These are phyloP conservation scores for Agrochola circellaris DNA, from an alignment of 2,888 invertebrate species.

Conservation along the genomic window DNA sequence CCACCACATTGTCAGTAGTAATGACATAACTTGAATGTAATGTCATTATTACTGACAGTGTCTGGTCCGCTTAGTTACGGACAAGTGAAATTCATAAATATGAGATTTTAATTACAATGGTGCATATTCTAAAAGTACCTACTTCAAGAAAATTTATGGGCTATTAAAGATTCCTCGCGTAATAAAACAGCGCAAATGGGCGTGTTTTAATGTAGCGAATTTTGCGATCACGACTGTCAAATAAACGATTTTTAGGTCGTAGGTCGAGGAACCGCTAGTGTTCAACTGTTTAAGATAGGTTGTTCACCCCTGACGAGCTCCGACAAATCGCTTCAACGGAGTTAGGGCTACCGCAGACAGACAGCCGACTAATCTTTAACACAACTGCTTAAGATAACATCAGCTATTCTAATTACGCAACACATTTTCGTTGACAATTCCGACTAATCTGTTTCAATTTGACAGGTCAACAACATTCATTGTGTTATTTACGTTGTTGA, in stretches of 20 bases:
- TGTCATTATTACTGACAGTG: no score
- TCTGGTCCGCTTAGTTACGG: no score
- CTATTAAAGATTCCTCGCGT: slow-evolving; percentile 10
- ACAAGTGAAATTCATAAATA: not conserved
- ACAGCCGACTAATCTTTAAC: no score
- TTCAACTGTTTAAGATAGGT: slow-evolving; percentile 67
- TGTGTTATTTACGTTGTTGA: no score
- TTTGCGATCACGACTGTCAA: slow-evolving; percentile 72
- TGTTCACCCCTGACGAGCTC: slow-evolving; percentile 72
- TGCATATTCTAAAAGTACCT: not conserved
- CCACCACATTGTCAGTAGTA: no score
- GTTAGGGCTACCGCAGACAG: slow-evolving; percentile 18
- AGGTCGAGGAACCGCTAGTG: slow-evolving; percentile 77
- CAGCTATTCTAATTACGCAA: no score
- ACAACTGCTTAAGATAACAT: no score
- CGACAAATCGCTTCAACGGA: slow-evolving; percentile 66
- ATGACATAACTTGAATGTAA: no score
- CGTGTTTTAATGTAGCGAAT: slow-evolving; percentile 52
- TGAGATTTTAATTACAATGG: not conserved
- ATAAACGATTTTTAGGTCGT: slow-evolving; percentile 70
- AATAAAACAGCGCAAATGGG: slow-evolving; percentile 36
- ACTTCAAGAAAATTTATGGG: not conserved
- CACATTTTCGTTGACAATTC: no score
- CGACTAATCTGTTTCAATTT: no score
- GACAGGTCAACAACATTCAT: no score